Base-by-base conservation (phyloP, 2,113 vertebrate genomes). In the Ariopsis seemanni region DNA sequence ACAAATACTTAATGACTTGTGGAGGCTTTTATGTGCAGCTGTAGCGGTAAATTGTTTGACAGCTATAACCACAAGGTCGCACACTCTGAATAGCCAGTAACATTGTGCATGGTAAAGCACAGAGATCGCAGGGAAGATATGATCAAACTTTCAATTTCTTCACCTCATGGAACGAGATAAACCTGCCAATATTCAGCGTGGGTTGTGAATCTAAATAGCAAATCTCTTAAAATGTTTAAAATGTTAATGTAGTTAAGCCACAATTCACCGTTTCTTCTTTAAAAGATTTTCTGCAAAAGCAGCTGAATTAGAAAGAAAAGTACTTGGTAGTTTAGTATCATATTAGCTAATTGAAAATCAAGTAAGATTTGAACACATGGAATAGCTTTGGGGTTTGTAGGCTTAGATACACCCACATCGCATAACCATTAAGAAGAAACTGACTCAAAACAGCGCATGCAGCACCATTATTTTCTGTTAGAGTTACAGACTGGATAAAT, bases 271-370 rank as follows among this genome's bases (percentile, higher is more conserved):
- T 27, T 27, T 77, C 48, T 71, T 58, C 71, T 77, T 58, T 80
- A 69, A 20, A 42, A 58, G 57, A 2, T 58, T 86, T 50, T 57
- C 42, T 79, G 72, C 58, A 62, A 50, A 58, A 25, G 48, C 62
- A n/a, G 74, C 80, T 69, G 80, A 83, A 86, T 77, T 69, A 82
- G 50, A 48, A 67, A 65, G 58, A 25, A 77, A 85, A 88, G 82
- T 83, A 75, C 20, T 42, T 27, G 65, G 72, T 75, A 74, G 69
- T 72, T 86, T 62, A 53, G 71, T 79, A 87, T 88, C 65, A 81
- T 88, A 84, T 80, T 81, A 89, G 72, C 85, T 80, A 77, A 87
- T 83, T 90, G 86, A 71, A 86, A 85, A 84, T 72, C 87, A 58
- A 69, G 48, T 67, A 79, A 82, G 81, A 89, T 88, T 79, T 89